These are phyloP conservation scores for Columba janthina DNA, from an alignment of 2,113 vertebrate species.

Conservation along the genomic window DNA sequence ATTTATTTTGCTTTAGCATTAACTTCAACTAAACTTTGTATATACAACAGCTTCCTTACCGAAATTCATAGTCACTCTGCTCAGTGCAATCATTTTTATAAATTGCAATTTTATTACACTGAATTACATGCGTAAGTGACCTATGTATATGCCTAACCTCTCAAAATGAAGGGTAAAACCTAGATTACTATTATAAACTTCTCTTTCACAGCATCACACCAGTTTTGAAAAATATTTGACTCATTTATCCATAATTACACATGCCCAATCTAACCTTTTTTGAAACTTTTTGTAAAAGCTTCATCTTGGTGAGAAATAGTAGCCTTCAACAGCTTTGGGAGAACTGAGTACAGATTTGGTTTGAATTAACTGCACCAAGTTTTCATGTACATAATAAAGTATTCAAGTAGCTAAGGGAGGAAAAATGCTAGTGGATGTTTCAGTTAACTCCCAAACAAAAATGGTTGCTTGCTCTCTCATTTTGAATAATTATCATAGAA, in stretches of 20 bases:
- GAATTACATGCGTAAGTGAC: not conserved
- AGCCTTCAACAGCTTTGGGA: not conserved
- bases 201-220: not conserved
- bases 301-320: not conserved
- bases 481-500: not conserved
- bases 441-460: not conserved
- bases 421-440: not conserved
- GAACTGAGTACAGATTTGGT: not conserved
- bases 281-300: not conserved
- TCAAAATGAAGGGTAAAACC: slow-evolving; percentile 15
- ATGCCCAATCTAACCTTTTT: not conserved
- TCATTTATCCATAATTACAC: not conserved
- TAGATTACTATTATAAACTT: not conserved
- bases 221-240: not conserved
- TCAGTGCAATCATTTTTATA: slow-evolving; percentile 39
- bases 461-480: not conserved
- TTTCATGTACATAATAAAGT: not conserved
- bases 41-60: slow-evolving; percentile 56
- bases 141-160: not conserved
- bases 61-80: slow-evolving; percentile 36
- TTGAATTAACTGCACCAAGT: not conserved
- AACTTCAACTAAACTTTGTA: slow-evolving; percentile 51
- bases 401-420: not conserved
- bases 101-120: slow-evolving; percentile 21
- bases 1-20: slow-evolving; percentile 64